Evolutionary conservation across 2,888 invertebrate genomes (phyloP).

Genomic region (Antheraea assamensis): DNA sequence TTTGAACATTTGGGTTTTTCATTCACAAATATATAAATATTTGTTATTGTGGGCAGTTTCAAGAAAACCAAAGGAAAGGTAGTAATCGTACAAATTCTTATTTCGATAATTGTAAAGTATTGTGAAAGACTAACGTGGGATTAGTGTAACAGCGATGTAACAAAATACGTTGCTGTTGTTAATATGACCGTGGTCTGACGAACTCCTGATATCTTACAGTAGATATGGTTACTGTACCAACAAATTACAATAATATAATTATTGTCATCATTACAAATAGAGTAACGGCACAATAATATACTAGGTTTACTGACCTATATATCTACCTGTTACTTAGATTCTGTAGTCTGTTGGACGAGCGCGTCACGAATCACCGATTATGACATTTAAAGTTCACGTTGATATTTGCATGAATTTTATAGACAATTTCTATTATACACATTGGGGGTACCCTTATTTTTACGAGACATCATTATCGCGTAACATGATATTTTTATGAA

Average conservation of each 20-base stretch:
- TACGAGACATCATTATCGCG: not conserved
- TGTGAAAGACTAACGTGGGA: not conserved
- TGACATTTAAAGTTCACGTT: conserved; percentile 79
- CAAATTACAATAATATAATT: not conserved
- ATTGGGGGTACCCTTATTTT: conserved; percentile 23
- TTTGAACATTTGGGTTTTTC: not conserved
- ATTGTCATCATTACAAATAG: not conserved
- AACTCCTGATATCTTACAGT: not conserved
- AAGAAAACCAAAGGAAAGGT: not conserved
- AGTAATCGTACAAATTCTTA: not conserved
- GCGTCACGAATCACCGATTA: conserved; percentile 42
- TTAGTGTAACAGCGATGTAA: not conserved
- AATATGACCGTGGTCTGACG: not conserved
- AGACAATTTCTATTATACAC: conserved; percentile 41
- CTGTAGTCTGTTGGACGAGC: not conserved
- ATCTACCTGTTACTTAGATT: not conserved
- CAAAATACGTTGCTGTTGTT: not conserved
- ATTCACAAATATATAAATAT: not conserved
- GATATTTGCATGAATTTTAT: conserved; percentile 62
- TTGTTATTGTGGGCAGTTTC: too few relatives aligned
- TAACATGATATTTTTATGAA: not conserved
- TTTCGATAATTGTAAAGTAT: not conserved
- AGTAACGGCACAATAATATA: not conserved
- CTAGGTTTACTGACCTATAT: not conserved
- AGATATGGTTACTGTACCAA: not conserved